Conservation (phyloP, 2,888 invertebrate genomes). For the Drosophila siamana region DNA sequence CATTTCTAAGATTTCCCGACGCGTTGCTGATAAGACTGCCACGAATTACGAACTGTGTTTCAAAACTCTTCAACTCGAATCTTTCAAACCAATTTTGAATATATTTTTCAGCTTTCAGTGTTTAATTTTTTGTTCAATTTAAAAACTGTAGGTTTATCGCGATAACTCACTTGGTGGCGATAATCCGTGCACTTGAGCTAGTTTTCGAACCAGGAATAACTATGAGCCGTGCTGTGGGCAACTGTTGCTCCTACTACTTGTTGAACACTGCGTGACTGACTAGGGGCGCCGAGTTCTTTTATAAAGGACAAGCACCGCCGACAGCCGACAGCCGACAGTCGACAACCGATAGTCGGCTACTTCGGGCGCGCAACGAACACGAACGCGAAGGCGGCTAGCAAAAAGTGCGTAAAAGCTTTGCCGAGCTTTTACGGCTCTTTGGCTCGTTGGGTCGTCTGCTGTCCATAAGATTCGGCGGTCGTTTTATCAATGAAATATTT, state of each 20-base stretch:
- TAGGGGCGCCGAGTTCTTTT: conserved; percentile 77
- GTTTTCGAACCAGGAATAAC: conserved; percentile 17
- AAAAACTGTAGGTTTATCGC: conserved; percentile 1
- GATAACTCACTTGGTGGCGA: conserved; percentile 35
- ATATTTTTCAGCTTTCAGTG: not conserved
- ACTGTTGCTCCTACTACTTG: conserved; percentile 84
- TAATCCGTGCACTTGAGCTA: conserved; percentile 19
- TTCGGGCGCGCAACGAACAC: conserved; percentile 36
- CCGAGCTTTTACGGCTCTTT: conserved; percentile 57
- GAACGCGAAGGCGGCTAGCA: conserved; percentile 33
- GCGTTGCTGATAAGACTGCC: conserved; percentile 6
- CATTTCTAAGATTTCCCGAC: conserved; percentile 74
- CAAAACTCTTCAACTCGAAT: not conserved
- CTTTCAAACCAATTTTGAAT: not conserved
- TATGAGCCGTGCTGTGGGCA: conserved; percentile 43
- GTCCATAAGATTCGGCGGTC: not conserved
- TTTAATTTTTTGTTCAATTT: not conserved
- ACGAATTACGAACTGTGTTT: not conserved
- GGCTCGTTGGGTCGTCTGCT: not conserved
- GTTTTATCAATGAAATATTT: conserved; percentile 81
- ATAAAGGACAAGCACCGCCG: conserved; percentile 75
- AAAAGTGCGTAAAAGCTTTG: conserved; percentile 72
- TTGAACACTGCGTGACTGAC: conserved; percentile 84
- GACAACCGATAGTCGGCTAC: conserved; percentile 14
- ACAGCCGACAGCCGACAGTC: conserved; percentile 20